Conservation (phyloP, 2,888 invertebrate genomes). For the Epirrita christyi region DNA sequence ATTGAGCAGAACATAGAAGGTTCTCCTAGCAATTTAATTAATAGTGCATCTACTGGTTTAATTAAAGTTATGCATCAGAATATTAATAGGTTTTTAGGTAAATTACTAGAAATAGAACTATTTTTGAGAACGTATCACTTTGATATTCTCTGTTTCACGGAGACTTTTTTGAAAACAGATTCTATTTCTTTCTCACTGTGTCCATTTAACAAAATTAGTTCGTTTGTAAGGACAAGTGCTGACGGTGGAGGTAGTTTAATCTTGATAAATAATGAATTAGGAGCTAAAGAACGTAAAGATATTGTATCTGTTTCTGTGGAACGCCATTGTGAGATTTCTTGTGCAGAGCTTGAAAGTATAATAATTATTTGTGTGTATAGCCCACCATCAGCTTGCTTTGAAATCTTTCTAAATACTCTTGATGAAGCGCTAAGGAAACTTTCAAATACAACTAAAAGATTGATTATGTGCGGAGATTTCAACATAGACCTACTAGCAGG, state of each 20-base stretch:
- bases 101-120: too few relatives aligned
- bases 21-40: too few relatives aligned
- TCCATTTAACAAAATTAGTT: too few relatives aligned
- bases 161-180: too few relatives aligned
- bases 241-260: background rate
- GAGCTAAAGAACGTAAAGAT: background rate
- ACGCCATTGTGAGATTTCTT: background rate
- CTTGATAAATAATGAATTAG: background rate
- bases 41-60: too few relatives aligned
- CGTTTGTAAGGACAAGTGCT: too few relatives aligned
- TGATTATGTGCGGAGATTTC: background rate
- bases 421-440: background rate
- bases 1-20: too few relatives aligned
- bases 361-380: background rate
- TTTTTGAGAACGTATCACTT: too few relatives aligned
- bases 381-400: background rate
- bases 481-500: background rate
- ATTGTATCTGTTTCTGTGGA: background rate
- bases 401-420: background rate
- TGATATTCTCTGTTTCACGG: too few relatives aligned
- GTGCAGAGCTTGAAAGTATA: background rate
- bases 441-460: background rate
- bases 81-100: too few relatives aligned
- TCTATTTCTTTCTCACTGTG: too few relatives aligned
- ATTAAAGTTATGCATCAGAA: too few relatives aligned